Evolutionary conservation across 2,888 invertebrate species (phyloP), one percentile per base, ranked within the genome.

Genomic region (Eristalis intricaria): DNA sequence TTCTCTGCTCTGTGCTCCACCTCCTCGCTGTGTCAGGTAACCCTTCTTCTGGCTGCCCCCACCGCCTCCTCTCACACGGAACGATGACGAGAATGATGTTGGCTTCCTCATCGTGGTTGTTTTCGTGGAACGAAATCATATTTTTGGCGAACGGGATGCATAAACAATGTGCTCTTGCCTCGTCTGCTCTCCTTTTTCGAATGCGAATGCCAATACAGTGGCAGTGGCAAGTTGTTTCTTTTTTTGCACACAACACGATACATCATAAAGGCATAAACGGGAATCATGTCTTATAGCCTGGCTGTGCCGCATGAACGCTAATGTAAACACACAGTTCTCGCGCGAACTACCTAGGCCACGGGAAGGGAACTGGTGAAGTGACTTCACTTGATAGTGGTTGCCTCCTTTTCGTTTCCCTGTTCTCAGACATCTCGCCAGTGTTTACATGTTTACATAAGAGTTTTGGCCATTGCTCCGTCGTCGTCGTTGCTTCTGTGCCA

Each of bases 61-160:
- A 11, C 35, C 2, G 1, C 11, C 2, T 43, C 50, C 23, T n/a
- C 26, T 29, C n/a, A 0, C 11, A 23, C 29, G 61, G 23, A 38
- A 76, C n/a, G 73, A 68, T 26, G 32, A 74, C 85, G 8, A 29
- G 38, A 69, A 11, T 79, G 43, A 68, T 76, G 75, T 73, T 79
- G 58, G 50, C 26, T 71, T 26, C 13, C 19, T 19, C n/a, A 19
- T 50, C 50, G 50, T 50, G 19, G 19, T 50, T 19, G 50, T 78
- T 69, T 71, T 83, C 70, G 64, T 65, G 50, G 38, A 75, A 84
- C 69, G 76, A 84, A 80, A 74, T 87, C 79, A 84, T 84, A 87
- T 73, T 84, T 32, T 87, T 80, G 73, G 63, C 87, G 76, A 79
- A 84, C 73, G 79, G 76, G 75, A 87, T 84, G 80, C 84, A 84